These are phyloP conservation scores for Pseudomyrmex flavicornis DNA, from an alignment of 1,140 invertebrate species.

Conservation along the genomic window DNA sequence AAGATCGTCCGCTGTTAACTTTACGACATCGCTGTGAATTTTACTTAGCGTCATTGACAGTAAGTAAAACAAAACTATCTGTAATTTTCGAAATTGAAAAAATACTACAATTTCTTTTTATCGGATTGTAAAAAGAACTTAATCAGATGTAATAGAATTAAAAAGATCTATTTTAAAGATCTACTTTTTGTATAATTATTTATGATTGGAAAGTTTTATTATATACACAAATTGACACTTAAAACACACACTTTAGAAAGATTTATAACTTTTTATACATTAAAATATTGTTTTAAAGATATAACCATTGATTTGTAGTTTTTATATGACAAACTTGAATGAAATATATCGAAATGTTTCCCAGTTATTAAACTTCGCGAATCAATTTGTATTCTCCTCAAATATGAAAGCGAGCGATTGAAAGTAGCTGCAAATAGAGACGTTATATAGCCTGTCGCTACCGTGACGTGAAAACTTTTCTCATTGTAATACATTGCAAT, in stretches of 20 bases:
- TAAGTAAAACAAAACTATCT: too few relatives aligned
- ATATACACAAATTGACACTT: too few relatives aligned
- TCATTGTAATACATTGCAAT: constrained; percentile 32
- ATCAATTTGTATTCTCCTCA: constrained; percentile 11
- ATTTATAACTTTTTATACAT: too few relatives aligned
- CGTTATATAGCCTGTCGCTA: constrained; percentile 1
- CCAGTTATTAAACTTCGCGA: constrained; percentile 6
- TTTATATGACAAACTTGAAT: neutral
- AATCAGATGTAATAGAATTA: too few relatives aligned
- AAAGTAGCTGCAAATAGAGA: constrained; percentile 12
- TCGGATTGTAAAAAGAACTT: too few relatives aligned
- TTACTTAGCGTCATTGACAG: neutral
- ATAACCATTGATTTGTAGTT: neutral
- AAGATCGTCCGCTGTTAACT: neutral
- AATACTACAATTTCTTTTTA: too few relatives aligned
- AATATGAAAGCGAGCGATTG: constrained; percentile 2
- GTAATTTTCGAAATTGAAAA: too few relatives aligned
- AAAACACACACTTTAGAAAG: too few relatives aligned
- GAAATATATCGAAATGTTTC: neutral
- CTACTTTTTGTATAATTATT: too few relatives aligned
- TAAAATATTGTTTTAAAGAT: neutral
- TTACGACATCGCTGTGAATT: neutral
- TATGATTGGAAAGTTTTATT: too few relatives aligned
- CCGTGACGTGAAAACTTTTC: neutral
- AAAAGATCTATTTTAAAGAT: too few relatives aligned